Percentiles rank a stretch among this genome's conserved stretches.
Evolutionary conservation across 2,797 vertebrate species (phyloP).

Genomic region (Peromyscus melanophrys): DNA sequence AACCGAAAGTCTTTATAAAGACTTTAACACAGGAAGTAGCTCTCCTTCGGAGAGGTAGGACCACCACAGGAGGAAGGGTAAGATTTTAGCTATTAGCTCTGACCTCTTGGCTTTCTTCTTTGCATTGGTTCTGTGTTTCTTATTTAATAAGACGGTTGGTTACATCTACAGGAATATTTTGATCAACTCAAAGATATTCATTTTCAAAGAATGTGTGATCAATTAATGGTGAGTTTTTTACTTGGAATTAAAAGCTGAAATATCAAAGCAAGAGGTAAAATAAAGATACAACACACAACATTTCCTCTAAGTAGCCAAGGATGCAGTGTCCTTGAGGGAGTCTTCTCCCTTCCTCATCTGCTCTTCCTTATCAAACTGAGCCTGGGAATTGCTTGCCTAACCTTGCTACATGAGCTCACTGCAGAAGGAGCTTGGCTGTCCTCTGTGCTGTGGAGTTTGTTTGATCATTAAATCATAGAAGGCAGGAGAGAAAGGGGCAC

Average conservation of each 20-base stretch:
- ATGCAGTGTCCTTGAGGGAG: not conserved
- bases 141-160: too few relatives aligned
- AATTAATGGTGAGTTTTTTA: conserved; percentile 93
- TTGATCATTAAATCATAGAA: not conserved
- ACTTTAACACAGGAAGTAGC: too few relatives aligned
- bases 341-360: not conserved
- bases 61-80: too few relatives aligned
- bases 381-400: not conserved
- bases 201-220: conserved; percentile 91
- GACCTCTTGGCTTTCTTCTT: too few relatives aligned
- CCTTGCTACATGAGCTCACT: not conserved
- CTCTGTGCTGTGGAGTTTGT: not conserved
- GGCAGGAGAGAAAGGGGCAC: not conserved
- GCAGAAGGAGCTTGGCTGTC: not conserved
- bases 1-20: too few relatives aligned
- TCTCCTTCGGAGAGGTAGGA: too few relatives aligned
- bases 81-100: too few relatives aligned
- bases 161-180: conserved; percentile 73
- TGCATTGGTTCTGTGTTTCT: too few relatives aligned
- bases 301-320: conserved; percentile 69
- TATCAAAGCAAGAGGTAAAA: conserved; percentile 78
- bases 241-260: conserved; percentile 89
- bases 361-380: not conserved
- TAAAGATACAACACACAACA: conserved; percentile 86
- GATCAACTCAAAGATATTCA: conserved; percentile 90